These are phyloP conservation scores for Agapornis canus DNA, from an alignment of 2,797 vertebrate species.

Conservation along the genomic window DNA sequence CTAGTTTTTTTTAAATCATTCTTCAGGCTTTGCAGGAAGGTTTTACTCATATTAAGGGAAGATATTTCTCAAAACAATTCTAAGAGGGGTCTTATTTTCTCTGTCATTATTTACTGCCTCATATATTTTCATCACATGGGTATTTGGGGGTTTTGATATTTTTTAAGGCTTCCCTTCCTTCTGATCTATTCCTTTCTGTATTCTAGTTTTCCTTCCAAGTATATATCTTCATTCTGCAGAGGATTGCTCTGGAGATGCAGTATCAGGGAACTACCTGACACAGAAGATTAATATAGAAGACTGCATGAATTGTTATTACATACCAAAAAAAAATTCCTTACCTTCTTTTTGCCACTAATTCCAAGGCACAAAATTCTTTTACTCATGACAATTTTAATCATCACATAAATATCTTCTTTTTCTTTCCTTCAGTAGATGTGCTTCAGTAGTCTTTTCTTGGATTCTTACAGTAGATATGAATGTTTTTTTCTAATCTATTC, in stretches of 20 bases:
- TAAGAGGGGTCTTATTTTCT: neutral
- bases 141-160: neutral
- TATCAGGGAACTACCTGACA: conserved; percentile 35
- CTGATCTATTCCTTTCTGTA: neutral
- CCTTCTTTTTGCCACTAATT: conserved; percentile 23
- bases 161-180: neutral
- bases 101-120: neutral
- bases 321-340: conserved; percentile 7
- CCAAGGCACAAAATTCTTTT: neutral
- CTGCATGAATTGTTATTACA: conserved; percentile 18
- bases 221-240: neutral
- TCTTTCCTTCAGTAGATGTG: neutral
- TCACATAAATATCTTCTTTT: neutral
- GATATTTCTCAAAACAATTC: neutral
- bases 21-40: neutral
- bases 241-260: neutral
- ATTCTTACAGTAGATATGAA: neutral
- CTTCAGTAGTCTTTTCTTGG: neutral
- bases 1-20: neutral
- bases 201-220: neutral
- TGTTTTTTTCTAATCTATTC: neutral
- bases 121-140: neutral
- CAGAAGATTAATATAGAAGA: conserved; percentile 44
- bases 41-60: neutral
- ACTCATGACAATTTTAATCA: conserved; percentile 21